Evolutionary conservation across 2,113 vertebrate genomes (phyloP).

Genomic region (Periophthalmus modestus): DNA sequence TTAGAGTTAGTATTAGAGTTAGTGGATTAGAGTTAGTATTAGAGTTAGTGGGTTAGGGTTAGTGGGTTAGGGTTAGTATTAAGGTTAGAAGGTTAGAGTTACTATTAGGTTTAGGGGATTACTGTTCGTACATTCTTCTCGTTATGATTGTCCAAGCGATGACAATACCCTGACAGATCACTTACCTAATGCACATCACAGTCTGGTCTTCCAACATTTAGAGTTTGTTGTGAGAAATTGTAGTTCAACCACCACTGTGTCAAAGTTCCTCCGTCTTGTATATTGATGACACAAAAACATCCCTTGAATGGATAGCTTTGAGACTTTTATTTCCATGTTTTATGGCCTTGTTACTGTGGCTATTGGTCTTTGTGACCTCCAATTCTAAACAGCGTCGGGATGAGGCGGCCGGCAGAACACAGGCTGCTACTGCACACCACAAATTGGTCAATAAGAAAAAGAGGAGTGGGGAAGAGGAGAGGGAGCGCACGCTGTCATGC

Average conservation of each 20-base stretch:
- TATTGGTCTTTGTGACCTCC: conserved; percentile 29
- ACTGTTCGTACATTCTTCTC: too few species aligned
- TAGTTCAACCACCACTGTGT: not conserved
- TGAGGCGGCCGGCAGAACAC: conserved; percentile 11
- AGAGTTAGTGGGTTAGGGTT: too few species aligned
- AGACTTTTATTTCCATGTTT: not conserved
- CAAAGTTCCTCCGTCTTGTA: not conserved
- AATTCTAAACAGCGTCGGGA: conserved; percentile 11
- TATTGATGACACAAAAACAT: not conserved
- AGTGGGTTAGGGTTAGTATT: too few species aligned
- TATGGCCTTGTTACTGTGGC: not conserved
- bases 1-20: too few species aligned
- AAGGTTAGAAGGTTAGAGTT: too few species aligned
- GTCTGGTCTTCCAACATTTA: not conserved
- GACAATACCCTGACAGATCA: too few species aligned
- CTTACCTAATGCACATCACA: not conserved
- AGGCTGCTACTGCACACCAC: not conserved
- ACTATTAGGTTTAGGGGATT: too few species aligned
- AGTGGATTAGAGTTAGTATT: too few species aligned
- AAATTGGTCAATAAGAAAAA: conserved; percentile 12
- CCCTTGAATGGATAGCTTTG: not conserved
- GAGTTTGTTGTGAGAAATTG: not conserved
- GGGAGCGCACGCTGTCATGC: not conserved
- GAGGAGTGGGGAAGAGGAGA: not conserved
- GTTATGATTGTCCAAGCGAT: too few species aligned